Evolutionary conservation across 2,888 invertebrate species (phyloP), one percentile per base, ranked within the genome.

Genomic region (Dromius quadrimaculatus): DNA sequence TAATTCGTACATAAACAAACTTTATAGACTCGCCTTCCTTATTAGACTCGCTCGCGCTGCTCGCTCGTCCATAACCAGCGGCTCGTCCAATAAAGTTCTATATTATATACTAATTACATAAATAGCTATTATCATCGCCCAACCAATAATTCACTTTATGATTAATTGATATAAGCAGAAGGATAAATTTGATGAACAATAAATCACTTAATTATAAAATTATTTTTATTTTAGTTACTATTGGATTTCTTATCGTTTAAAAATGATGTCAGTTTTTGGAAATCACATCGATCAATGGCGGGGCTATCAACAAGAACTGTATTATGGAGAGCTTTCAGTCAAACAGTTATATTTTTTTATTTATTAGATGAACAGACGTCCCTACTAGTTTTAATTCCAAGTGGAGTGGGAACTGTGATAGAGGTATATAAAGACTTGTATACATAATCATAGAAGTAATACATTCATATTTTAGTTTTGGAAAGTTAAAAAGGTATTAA

Each of bases 171-270:
- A n/a, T 9, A 68, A 50, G 2, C 11, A 61, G 23, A 50, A 32
- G 41, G 22, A 20, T 3, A 36, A 0, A 36, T n/a, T 50, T 19
- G 4, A 62, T 36, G 17, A 59, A 11, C 62, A 20, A n/a, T 38
- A 38, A 34, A 8, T n/a, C 8, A 8, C 34, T 8, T 34, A 8
- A n/a, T 34, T 8, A 34, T 34, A 34, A 8, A 34, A 41, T 9
- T 41, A 5, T 41, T 41, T 34, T 2, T n/a, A 9, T 87, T 87
- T 11, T 87, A 98, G 95, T 84, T 98, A 72, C 83, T 98, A 38
- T 95, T 99, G 79, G 98, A 99, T 81, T 95, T 98, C 79, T 85
- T 99, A 64, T 96, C 98, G 0, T 97, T 99, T 81, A 99, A 98
- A 86, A 98, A 97, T 81, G 98, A 99, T 78, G 93, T 99, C 0